These are phyloP conservation scores for Parapsyche elsis DNA, from an alignment of 1,140 invertebrate species.

Conservation along the genomic window DNA sequence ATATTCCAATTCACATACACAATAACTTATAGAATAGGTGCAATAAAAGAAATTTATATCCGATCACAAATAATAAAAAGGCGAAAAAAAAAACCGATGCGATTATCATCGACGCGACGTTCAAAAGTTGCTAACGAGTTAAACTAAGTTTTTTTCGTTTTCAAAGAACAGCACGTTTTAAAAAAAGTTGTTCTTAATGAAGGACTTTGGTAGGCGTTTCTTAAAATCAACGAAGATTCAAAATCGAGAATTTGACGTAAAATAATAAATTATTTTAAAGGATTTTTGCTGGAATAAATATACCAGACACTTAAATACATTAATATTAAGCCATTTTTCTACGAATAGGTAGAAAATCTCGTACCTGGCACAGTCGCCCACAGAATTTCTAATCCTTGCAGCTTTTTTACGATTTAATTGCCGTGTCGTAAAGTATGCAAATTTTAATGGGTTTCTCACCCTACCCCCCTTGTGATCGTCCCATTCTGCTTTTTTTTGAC, in stretches of 20 bases:
- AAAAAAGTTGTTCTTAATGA: too few relatives aligned
- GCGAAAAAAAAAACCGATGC: background rate
- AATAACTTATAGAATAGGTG: background rate
- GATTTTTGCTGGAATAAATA: too few relatives aligned
- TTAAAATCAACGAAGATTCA: background rate
- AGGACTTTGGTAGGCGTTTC: too few relatives aligned
- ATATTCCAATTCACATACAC: background rate
- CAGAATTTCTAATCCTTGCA: conserved; percentile 43
- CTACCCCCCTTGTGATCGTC: background rate
- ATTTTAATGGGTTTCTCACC: conserved; percentile 48
- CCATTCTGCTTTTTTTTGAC: conserved; percentile 13
- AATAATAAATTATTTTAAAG: background rate
- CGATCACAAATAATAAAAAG: background rate
- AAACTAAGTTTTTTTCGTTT: too few relatives aligned
- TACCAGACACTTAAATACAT: too few relatives aligned
- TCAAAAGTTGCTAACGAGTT: background rate
- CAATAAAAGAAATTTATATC: conserved; percentile 26
- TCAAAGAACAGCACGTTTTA: too few relatives aligned
- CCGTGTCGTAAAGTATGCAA: conserved; percentile 55
- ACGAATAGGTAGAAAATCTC: background rate
- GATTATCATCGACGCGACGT: conserved; percentile 12
- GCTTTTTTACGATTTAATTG: conserved; percentile 56
- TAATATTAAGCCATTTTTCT: conserved; percentile 3
- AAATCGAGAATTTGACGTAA: background rate
- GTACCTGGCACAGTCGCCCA: conserved; percentile 22